Evolutionary conservation across 2,888 invertebrate species (phyloP), one percentile per base, ranked within the genome.

Genomic region (Helleia helle): DNA sequence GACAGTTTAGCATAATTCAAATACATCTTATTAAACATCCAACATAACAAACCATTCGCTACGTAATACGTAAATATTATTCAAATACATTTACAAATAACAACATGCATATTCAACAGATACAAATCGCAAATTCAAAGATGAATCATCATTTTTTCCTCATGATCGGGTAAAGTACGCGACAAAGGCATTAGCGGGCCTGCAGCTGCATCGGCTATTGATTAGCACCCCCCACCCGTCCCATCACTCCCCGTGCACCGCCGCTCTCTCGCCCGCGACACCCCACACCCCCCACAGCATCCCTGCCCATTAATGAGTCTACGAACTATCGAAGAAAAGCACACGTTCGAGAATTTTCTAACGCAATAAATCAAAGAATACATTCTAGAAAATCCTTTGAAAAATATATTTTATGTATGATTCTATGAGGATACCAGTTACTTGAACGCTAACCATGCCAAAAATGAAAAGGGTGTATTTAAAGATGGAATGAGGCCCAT

Each of bases 191-290:
- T 34, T 34, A 34, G 49, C 48, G 17, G 5, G 29, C 22, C 18
- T 63, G 66, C 70, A 64, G 60, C 66, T 70, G 71, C 68, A 72
- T 52, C 47, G 50, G 59, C 68, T 74, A 74, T 74, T 70, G 74
- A 74, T 73, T 66, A 72, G 44, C 48, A 59, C 51, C 52, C 52
- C 46, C 49, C 48, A 55, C 51, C 55, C 27, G n/a, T n/a, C 39
- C 38, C 36, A 45, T 12, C 3, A 9, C n/a, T n/a, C n/a, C 29
- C 47, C 50, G 38, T 40, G 28, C 45, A 28, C 43, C 17, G 26
- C 26, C 46, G 36, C 46, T 44, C 12, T 38, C 36, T 44, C 31
- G 28, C 14, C 36, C 29, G 27, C 45, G 9, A 34, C 8, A 24
- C 25, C 36, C 24, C 50, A 46, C 50, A 49, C 42, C 39, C 30